Base-by-base conservation (phyloP, 2,797 vertebrate genomes). In the Monodelphis domestica region DNA sequence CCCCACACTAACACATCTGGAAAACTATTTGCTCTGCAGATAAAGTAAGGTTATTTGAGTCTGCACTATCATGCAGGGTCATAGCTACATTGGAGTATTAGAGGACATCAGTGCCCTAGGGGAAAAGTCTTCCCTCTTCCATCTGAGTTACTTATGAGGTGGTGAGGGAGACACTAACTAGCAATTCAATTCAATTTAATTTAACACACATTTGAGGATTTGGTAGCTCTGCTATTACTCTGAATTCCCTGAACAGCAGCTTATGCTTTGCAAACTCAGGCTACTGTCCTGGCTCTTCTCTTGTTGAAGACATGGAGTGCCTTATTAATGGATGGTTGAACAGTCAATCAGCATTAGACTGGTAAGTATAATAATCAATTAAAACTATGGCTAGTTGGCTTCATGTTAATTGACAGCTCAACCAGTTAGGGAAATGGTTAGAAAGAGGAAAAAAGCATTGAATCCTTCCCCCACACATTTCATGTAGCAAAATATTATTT, bases 1-100 rank as follows among this genome's bases (percentile, higher is more conserved):
- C 94, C 94, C 93, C 95, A 89, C 56, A 94, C 95, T 57, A 78
- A 91, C 84, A 95, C 96, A 97, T 97, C 96, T 97, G 97, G 96
- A 96, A 96, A 94, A 93, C 87, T 96, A 91, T 95, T 84, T 84
- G 91, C 91, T 88, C 55, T 17, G 12, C 78, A 94, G 93, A 91
- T 90, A 92, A 70, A 91, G 59, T 93, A 90, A 0, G 4, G 94
- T 91, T 94, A 84, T 94, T 63, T 63, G 92, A 95, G 84, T 26
- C 78, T 91, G 92, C 91, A 59, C 29, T 93, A 91, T 97, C 94
- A 87, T 89, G 97, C 24, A 28, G 70, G 70, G 38, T 84, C 38
- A 84, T 4, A 50, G 38, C 9, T 84, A 45, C 38, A 50, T 5
- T 84, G 24, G 21, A 24, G 38, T 84, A 84, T 24, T 4, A 84